Evolutionary conservation across 1,140 invertebrate genomes (phyloP).

Genomic region (Drosophila carrolli): DNA sequence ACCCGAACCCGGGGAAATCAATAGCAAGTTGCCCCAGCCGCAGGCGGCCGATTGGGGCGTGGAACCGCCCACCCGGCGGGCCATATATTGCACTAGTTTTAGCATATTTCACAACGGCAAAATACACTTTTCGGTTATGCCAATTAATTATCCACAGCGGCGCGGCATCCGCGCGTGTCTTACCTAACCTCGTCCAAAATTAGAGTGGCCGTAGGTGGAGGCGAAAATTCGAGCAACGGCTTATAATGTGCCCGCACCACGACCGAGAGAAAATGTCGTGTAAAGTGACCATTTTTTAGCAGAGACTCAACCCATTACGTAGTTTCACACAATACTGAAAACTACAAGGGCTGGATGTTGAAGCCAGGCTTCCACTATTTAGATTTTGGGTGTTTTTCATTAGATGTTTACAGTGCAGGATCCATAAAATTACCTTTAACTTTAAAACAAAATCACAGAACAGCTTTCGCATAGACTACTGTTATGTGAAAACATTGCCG

Average conservation of each 20-base stretch:
- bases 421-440: no score
- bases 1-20: conserved; percentile 67
- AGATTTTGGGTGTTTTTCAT: no score
- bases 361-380: no score
- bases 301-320: neutral
- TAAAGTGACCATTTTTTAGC: conserved; percentile 1
- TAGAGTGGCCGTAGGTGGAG: conserved; percentile 16
- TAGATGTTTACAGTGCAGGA: no score
- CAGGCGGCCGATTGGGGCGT: conserved; percentile 28
- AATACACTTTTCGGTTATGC: conserved; percentile 10
- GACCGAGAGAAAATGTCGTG: neutral
- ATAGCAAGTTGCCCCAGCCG: conserved; percentile 71
- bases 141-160: conserved; percentile 40
- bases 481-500: no score
- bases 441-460: no score
- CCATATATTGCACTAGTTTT: conserved; percentile 74
- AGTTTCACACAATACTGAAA: no score
- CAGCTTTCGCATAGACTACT: no score
- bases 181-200: conserved; percentile 84
- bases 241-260: neutral
- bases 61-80: conserved; percentile 49
- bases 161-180: conserved; percentile 66
- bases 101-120: conserved; percentile 56
- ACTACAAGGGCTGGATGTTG: no score
- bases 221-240: neutral